Evolutionary conservation across 2,113 vertebrate genomes (phyloP).

Genomic region (Tretioscincus oriximinensis): DNA sequence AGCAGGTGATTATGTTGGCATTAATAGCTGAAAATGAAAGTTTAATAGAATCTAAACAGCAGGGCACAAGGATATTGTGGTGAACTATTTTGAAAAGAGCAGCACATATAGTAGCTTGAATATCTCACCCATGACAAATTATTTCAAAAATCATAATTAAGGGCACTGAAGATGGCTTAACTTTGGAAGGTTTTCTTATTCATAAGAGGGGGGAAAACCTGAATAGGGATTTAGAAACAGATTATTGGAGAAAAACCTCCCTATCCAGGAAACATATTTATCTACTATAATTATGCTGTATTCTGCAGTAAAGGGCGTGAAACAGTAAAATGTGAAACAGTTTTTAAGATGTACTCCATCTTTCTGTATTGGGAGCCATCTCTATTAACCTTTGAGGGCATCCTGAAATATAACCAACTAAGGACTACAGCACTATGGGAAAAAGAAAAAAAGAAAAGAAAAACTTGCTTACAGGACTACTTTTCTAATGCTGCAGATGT

Average conservation of each 20-base stretch:
- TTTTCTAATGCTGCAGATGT: neutral
- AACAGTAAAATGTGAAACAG: neutral
- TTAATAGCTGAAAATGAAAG: slow-evolving; percentile 51
- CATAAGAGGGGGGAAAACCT: neutral
- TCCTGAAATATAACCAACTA: neutral
- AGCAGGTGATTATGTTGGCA: slow-evolving; percentile 46
- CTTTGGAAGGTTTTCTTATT: slow-evolving; percentile 24
- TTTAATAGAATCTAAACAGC: slow-evolving; percentile 54
- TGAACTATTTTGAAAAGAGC: slow-evolving; percentile 55
- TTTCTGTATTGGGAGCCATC: neutral
- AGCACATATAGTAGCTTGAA: slow-evolving; percentile 4
- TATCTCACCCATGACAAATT: slow-evolving; percentile 43
- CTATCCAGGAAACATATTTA: neutral
- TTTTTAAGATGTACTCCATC: neutral
- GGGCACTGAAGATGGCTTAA: slow-evolving; percentile 41
- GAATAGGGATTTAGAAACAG: slow-evolving; percentile 6
- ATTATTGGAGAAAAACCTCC: neutral
- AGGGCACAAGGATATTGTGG: slow-evolving; percentile 47
- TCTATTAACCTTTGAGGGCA: neutral
- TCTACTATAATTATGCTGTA: neutral
- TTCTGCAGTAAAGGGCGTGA: neutral
- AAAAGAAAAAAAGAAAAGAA: no score
- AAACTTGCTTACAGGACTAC: no score
- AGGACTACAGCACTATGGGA: no score
- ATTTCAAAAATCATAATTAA: slow-evolving; percentile 62